Evolutionary conservation across 2,113 vertebrate species (phyloP), one percentile per base, ranked within the genome.

Genomic region (Passer domesticus): DNA sequence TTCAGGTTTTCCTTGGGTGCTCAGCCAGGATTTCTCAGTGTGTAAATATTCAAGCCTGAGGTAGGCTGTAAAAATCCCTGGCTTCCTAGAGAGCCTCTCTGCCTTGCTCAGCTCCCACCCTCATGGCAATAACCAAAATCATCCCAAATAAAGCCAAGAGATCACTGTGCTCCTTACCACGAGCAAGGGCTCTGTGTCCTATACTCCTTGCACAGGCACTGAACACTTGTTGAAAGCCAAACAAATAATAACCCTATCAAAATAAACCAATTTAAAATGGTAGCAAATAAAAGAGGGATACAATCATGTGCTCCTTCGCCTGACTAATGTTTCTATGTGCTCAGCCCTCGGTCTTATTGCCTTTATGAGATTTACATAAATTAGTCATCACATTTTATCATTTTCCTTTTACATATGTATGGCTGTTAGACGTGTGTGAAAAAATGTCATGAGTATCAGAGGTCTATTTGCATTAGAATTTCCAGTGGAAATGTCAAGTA

Each of bases 401-500:
- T 97, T 97, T 97, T 96, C 82, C 73, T 91, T 90, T 95, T 97
- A 96, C 94, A 95, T 96, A 94, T 95, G 95, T 92, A 96, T 92
- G 82, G 76, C 69, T 96, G 87, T 85, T 95, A 83, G 88, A 94
- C 63, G 92, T 62, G 76, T 78, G 90, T 95, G 89, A 94, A 97
- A 96, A 98, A 98, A 96, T 94, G 96, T 89, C 90, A 64, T 43
- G 78, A 94, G 94, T 95, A 96, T 95, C 96, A 97, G 92, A 95
- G 90, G 64, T 96, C 93, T 97, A 96, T 98, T 97, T 98, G 97
- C 96, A 97, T 98, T 98, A 97, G 97, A 97, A 98, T 98, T 98
- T 98, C 97, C 97, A 98, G 97, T 98, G 98, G 98, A 98, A 98
- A 98, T 98, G 97, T 97, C 97, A 97, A 98, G 97, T 97, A 93